These are phyloP conservation scores for Lithophane semibrunnea DNA, from an alignment of 2,888 invertebrate genomes.

Conservation along the genomic window DNA sequence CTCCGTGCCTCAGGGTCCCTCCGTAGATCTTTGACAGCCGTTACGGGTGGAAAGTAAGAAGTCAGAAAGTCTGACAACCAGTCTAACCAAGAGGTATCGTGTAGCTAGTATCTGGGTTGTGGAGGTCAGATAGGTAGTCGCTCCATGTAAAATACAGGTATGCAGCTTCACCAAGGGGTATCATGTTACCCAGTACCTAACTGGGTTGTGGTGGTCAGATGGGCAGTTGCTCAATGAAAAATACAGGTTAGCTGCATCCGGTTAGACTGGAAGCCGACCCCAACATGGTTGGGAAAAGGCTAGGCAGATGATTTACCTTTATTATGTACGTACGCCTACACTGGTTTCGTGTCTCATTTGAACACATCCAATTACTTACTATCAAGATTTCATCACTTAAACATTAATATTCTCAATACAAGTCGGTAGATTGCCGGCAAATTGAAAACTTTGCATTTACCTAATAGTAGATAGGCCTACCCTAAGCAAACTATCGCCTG, in stretches of 20 bases:
- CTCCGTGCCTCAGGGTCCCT: background rate
- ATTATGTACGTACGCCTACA: background rate
- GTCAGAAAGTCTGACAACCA: background rate
- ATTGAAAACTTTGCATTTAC: slow-evolving; percentile 25
- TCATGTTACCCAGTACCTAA: background rate
- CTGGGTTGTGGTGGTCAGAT: background rate
- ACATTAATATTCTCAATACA: slow-evolving; percentile 20
- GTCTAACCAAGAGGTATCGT: background rate
- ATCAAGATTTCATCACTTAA: background rate
- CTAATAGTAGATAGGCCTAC: slow-evolving; percentile 3
- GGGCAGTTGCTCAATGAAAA: background rate
- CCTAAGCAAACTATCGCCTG: slow-evolving; percentile 25
- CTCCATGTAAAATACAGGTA: no score
- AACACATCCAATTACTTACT: background rate
- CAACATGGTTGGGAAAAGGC: background rate
- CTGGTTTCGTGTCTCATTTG: background rate
- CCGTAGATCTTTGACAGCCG: background rate
- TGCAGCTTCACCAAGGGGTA: no score
- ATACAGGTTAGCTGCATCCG: background rate
- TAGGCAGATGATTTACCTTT: background rate
- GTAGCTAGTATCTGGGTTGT: no score
- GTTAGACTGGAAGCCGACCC: background rate
- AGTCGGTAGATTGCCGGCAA: slow-evolving; percentile 7
- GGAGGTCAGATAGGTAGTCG: no score
- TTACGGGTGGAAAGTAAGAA: background rate